phyloP scores from a whole-genome alignment of 1,140 invertebrate genomes.

The Pogonognathellus flavescens region DNA sequence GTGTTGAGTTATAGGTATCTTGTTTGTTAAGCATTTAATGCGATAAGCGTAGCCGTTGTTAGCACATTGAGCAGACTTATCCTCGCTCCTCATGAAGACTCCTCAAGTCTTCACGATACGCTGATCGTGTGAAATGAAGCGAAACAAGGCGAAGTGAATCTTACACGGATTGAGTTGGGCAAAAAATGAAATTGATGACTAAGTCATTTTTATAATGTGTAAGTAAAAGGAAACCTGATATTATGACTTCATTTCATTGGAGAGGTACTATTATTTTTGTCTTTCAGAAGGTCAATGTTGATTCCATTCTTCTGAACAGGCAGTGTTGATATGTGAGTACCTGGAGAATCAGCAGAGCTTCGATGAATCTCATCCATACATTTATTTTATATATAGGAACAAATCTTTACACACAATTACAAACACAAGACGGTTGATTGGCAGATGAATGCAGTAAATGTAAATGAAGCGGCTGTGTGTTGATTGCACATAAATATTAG shows the following conservation, averaged over 20 bases:
- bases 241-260: slow-evolving; percentile 40
- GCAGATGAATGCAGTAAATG: slow-evolving; percentile 37
- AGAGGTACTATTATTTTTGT: slow-evolving; percentile 39
- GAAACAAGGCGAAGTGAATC: slow-evolving; percentile 23
- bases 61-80: background rate
- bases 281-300: slow-evolving; percentile 51
- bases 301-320: slow-evolving; percentile 18
- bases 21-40: background rate
- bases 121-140: background rate
- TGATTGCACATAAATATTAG: slow-evolving; percentile 43
- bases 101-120: background rate
- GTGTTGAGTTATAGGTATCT: too few relatives aligned
- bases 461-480: slow-evolving; percentile 27
- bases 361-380: background rate
- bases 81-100: background rate
- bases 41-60: background rate
- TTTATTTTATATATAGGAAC: too few relatives aligned
- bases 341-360: too few relatives aligned
- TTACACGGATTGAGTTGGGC: background rate
- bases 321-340: background rate
- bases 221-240: slow-evolving; percentile 38
- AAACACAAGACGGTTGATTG: slow-evolving; percentile 30
- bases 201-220: slow-evolving; percentile 17
- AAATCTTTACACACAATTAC: too few relatives aligned
- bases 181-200: slow-evolving; percentile 48